A percentile compares a stretch with the other conserved stretches of the same genome.
Evolutionary conservation across 2,797 vertebrate genomes (phyloP).

Genomic region (Hippocampus kuda): DNA sequence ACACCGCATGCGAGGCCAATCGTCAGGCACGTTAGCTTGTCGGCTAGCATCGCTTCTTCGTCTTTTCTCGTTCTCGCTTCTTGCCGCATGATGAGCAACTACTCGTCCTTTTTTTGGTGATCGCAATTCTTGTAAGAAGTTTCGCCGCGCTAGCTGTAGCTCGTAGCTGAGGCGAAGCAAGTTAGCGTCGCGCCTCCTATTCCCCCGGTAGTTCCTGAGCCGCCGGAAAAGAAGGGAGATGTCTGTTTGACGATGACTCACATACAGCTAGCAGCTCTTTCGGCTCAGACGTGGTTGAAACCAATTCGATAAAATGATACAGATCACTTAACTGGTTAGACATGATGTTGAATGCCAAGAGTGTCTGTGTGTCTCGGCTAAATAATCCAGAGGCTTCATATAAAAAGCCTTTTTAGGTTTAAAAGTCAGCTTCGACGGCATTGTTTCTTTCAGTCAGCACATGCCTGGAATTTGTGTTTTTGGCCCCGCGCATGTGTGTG

Average conservation of each 20-base stretch:
- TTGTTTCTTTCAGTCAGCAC: neutral
- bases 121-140: no score
- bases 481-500: neutral
- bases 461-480: conserved; percentile 8
- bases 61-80: neutral
- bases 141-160: no score
- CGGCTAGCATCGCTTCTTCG: no score
- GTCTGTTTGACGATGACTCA: no score
- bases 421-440: neutral
- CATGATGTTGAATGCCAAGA: neutral
- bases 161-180: no score
- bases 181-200: neutral
- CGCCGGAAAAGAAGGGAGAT: no score
- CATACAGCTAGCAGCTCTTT: no score
- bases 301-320: neutral
- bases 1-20: neutral
- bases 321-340: neutral
- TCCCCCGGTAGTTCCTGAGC: neutral
- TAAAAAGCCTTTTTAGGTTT: neutral
- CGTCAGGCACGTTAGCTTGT: neutral
- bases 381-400: neutral
- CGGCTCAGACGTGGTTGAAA: no score
- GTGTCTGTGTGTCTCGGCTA: neutral
- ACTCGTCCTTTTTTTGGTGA: no score
- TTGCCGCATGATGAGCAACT: neutral